phyloP scores from a whole-genome alignment of 2,888 invertebrate species.

The Oxyteleia sp. region DNA sequence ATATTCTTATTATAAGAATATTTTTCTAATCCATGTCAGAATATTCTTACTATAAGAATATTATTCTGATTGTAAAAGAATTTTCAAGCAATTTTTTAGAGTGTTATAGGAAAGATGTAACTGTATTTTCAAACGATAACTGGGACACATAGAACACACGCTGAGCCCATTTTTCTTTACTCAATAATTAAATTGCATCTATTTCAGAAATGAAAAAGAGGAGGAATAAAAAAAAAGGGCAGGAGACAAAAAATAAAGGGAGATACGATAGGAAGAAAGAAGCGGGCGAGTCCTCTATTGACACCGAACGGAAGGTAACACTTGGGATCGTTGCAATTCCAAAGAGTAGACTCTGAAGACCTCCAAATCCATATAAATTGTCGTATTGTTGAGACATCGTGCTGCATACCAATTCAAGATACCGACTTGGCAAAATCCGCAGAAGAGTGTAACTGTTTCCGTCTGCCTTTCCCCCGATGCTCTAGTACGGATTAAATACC shows the following conservation, averaged over 20 bases:
- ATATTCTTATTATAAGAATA: too few species aligned
- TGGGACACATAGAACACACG: too few species aligned
- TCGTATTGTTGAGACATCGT: conserved; percentile 84
- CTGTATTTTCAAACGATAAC: too few species aligned
- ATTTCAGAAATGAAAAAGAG: conserved; percentile 64
- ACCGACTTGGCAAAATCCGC: conserved; percentile 78
- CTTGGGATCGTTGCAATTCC: conserved; percentile 82
- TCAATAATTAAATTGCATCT: too few species aligned
- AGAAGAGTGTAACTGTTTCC: conserved; percentile 76
- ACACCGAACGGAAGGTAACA: conserved; percentile 85
- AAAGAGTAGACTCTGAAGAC: conserved; percentile 83
- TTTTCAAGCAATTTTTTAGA: too few species aligned
- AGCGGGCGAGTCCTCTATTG: conserved; percentile 79
- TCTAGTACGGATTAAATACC: conserved; percentile 70
- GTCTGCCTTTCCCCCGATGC: conserved; percentile 69
- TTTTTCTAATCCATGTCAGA: too few species aligned
- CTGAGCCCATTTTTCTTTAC: too few species aligned
- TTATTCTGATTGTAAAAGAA: too few species aligned
- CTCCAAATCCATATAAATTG: conserved; percentile 87
- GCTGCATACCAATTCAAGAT: conserved; percentile 84
- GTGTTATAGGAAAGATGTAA: too few species aligned
- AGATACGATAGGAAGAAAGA: conserved; percentile 59
- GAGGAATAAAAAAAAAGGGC: conserved; percentile 60
- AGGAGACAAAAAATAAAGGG: conserved; percentile 64
- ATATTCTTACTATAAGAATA: too few species aligned